phyloP scores from a whole-genome alignment of 2,113 vertebrate species.

The Lates calcarifer region DNA sequence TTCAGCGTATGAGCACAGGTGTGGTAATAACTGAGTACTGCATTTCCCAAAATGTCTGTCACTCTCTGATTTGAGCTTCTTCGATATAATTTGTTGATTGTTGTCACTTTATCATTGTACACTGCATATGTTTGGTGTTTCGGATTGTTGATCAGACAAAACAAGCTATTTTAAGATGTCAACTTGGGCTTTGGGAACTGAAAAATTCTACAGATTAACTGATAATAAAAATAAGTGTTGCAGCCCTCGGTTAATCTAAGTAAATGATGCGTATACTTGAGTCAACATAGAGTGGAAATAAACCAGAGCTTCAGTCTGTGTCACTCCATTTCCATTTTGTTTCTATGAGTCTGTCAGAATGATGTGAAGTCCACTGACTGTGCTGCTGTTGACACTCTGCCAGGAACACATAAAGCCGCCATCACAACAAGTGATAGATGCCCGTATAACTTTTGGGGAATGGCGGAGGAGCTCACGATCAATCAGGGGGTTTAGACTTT shows the following conservation, averaged over 20 bases:
- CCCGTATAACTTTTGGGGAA: constrained; percentile 70
- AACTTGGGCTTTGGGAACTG: constrained; percentile 11
- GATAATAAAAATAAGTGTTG: constrained; percentile 20
- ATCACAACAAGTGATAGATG: constrained; percentile 64
- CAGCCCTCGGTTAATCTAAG: not conserved
- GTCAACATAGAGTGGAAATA: not conserved
- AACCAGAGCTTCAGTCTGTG: constrained; percentile 10
- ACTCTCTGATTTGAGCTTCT: constrained; percentile 4
- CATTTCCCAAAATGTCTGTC: not conserved
- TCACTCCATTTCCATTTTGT: constrained; percentile 45
- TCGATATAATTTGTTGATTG: not conserved
- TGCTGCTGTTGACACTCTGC: constrained; percentile 39
- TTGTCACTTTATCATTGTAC: not conserved
- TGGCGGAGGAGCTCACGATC: constrained; percentile 62
- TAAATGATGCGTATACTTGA: constrained; percentile 24
- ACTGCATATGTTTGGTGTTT: not conserved
- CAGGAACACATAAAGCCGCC: constrained; percentile 62
- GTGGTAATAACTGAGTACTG: no score
- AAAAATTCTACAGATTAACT: constrained; percentile 9
- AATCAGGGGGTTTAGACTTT: constrained; percentile 70
- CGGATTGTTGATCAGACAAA: not conserved
- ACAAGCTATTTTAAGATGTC: constrained; percentile 3
- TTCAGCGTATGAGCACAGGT: no score
- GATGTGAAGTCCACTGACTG: constrained; percentile 56
- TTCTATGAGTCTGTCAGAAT: constrained; percentile 54